A percentile compares a stretch with the other conserved stretches of the same genome.
These are phyloP conservation scores for Anagyrus pseudococci DNA, from an alignment of 2,888 invertebrate genomes.

Conservation along the genomic window DNA sequence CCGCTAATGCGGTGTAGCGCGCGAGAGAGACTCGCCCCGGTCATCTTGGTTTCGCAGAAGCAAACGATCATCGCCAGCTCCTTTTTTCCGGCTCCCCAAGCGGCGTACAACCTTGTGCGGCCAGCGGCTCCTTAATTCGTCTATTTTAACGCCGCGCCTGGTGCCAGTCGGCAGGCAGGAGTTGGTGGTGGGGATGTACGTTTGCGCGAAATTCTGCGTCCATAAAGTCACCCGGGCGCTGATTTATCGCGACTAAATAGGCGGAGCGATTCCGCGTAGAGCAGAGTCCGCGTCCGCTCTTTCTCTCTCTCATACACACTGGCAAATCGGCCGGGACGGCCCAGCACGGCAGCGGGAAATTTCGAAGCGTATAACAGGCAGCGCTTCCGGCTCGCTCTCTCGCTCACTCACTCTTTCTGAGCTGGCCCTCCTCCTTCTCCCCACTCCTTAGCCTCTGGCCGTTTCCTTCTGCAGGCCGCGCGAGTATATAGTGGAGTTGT, in stretches of 20 bases:
- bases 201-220: too few relatives aligned
- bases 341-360: conserved; percentile 5
- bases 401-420: too few relatives aligned
- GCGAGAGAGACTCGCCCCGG: too few relatives aligned
- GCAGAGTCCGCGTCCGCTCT: too few relatives aligned
- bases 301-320: conserved; percentile 2
- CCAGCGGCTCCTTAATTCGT: not conserved
- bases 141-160: not conserved
- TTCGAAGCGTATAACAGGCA: not conserved
- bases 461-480: too few relatives aligned
- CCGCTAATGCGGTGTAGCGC: not conserved
- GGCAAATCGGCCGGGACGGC: conserved; percentile 22
- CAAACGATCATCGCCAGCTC: not conserved
- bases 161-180: too few relatives aligned
- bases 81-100: not conserved
- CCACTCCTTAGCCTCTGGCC: too few relatives aligned
- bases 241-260: conserved; percentile 33
- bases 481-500: too few relatives aligned
- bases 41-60: not conserved
- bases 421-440: too few relatives aligned
- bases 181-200: too few relatives aligned
- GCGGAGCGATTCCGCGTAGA: conserved; percentile 30
- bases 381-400: not conserved
- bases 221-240: too few relatives aligned
- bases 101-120: not conserved